Base-by-base conservation (phyloP, 2,113 vertebrate species). In the Ciconia stormi region DNA sequence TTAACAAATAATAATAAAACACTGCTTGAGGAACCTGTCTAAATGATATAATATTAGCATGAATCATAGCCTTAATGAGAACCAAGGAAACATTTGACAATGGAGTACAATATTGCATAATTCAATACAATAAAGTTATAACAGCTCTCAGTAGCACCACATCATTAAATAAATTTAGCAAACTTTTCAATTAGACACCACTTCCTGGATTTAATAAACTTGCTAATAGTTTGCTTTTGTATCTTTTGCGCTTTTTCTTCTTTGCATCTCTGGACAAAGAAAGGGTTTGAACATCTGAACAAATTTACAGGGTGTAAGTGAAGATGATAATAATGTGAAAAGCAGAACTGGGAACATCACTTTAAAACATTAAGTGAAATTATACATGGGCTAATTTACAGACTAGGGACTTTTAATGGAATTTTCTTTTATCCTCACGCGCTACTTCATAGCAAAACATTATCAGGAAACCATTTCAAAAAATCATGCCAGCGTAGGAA, bases 1-100 rank as follows among this genome's bases (percentile, higher is more conserved):
- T 97, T 96, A 95, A 97, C 80, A 97, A 97, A 97, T 77, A 97
- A 97, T 79, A 97, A 97, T 93, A 96, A 91, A 96, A 92, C 74
- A 94, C 74, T 87, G 94, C 90, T 97, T 91, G 89, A 97, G 94
- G 76, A 97, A 92, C 71, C 88, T 96, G 92, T 94, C 93, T 90
- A 89, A 94, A 93, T 73, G 87, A 97, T 91, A 61, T 53, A 96
- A 96, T 90, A 92, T 92, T 95, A 91, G 65, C 89, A 96, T 96
- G 94, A 97, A 97, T 97, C 92, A 97, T 21, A 69, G 53, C 50
- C 71, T 91, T 96, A 97, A 96, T 93, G 63, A 95, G 92, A 95
- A 95, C 49, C 78, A 94, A 90, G 88, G 78, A 97, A 93, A 91
- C 74, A 73, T 93, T 93, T 89, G 95, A 92, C 93, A 97, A 76